A percentile compares a stretch with the other conserved stretches of the same genome.
Conservation (phyloP, 2,888 invertebrate species). For the Euspilapteryx auroguttella region DNA sequence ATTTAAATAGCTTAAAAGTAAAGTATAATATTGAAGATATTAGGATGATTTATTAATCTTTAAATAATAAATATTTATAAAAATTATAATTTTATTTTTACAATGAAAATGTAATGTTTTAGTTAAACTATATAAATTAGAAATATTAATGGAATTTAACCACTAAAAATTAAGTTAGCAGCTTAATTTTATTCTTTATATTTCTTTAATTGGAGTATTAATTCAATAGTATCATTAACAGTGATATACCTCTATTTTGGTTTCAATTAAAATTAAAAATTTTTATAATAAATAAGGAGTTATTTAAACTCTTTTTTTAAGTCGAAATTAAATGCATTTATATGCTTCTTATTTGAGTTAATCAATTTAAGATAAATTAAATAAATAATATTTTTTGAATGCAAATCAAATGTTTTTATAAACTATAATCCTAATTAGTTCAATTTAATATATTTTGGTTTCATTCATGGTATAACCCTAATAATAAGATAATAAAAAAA, state of each 20-base stretch:
- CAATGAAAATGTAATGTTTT: constrained; percentile 70
- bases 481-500: constrained; percentile 56
- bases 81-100: constrained; percentile 53
- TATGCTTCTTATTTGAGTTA: constrained; percentile 63
- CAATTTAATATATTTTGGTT: constrained; percentile 43
- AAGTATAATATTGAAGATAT: constrained; percentile 42
- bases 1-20: constrained; percentile 35
- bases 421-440: constrained; percentile 39
- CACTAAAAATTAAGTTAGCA: constrained; percentile 67
- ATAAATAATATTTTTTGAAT: constrained; percentile 32
- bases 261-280: no score
- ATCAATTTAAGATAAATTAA: constrained; percentile 57
- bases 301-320: constrained; percentile 35
- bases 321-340: constrained; percentile 46
- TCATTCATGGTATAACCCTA: constrained; percentile 40
- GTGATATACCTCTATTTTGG: constrained; percentile 66
- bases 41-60: constrained; percentile 25
- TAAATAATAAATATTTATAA: constrained; percentile 26
- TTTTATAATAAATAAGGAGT: constrained; percentile 58
- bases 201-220: constrained; percentile 62
- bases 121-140: constrained; percentile 64
- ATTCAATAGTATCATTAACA: constrained; percentile 67
- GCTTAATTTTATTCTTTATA: constrained; percentile 55
- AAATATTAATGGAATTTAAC: constrained; percentile 48
- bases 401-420: constrained; percentile 41